Conservation (phyloP, 2,797 vertebrate species). For the Mormyrus proboscirostris region DNA sequence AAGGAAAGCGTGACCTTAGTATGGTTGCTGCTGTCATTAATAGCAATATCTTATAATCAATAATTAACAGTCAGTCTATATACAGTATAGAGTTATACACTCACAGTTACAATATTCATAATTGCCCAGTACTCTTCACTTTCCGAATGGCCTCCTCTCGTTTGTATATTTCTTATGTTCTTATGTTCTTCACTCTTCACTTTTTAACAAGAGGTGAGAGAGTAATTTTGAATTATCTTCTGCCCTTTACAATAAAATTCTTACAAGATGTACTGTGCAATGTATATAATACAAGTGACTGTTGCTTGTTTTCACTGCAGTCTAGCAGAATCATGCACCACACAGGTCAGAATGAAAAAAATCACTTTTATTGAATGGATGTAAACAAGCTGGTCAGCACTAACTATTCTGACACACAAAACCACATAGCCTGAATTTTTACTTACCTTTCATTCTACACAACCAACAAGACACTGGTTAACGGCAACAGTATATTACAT, state of each 20-base stretch:
- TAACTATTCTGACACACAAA: conserved; percentile 75
- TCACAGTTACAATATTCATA: not conserved
- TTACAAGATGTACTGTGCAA: not conserved
- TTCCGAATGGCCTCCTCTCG: too few species aligned
- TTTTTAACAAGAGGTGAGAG: conserved; percentile 23
- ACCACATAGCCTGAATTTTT: conserved; percentile 65
- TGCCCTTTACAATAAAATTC: not conserved
- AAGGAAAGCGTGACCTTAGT: conserved; percentile 29
- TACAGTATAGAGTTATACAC: not conserved
- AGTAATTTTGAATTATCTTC: conserved; percentile 26
- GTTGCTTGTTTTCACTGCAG: not conserved
- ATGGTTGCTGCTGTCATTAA: conserved; percentile 24
- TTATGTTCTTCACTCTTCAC: too few species aligned
- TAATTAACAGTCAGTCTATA: not conserved
- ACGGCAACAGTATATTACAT: conserved; percentile 72
- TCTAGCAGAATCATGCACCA: conserved; percentile 27
- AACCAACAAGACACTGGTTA: conserved; percentile 65
- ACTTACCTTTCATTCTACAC: conserved; percentile 62
- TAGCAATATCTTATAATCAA: not conserved
- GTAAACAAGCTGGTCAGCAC: conserved; percentile 92
- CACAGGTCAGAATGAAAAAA: conserved; percentile 66
- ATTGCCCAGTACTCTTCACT: conserved; percentile 13
- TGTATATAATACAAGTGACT: not conserved
- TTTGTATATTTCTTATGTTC: too few species aligned
- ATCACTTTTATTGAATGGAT: conserved; percentile 93